These are phyloP conservation scores for Cataglyphis cursor DNA, from an alignment of 2,888 invertebrate genomes.

Conservation along the genomic window DNA sequence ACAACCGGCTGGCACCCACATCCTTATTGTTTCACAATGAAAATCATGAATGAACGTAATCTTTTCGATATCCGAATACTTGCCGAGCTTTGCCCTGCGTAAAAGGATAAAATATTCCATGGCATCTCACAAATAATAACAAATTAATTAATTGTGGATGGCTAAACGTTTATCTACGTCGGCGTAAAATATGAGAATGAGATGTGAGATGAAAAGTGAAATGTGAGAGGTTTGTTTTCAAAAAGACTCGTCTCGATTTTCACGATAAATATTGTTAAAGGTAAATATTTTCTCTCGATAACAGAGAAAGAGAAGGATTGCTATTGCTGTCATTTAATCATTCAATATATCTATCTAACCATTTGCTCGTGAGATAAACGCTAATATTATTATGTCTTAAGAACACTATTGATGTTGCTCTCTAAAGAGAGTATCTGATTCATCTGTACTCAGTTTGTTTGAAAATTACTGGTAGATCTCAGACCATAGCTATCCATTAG, in stretches of 20 bases:
- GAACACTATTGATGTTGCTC: not conserved
- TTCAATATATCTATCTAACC: not conserved
- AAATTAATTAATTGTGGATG: not conserved
- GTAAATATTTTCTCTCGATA: not conserved
- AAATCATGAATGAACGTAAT: conserved; percentile 80
- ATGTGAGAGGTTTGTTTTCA: not conserved
- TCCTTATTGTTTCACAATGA: conserved; percentile 75
- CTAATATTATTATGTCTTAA: not conserved
- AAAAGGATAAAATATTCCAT: not conserved
- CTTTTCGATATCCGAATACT: conserved; percentile 60
- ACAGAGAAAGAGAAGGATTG: not conserved
- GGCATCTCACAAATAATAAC: conserved; percentile 1
- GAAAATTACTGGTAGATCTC: not conserved
- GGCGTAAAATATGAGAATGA: not conserved
- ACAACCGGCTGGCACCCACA: conserved; percentile 48
- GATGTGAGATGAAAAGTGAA: not conserved
- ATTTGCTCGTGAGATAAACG: not conserved
- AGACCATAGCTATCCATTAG: conserved; percentile 7
- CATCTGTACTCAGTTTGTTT: not conserved
- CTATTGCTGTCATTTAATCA: not conserved
- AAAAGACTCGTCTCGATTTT: not conserved
- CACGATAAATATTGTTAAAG: not conserved
- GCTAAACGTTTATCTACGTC: not conserved
- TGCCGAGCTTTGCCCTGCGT: conserved; percentile 36
- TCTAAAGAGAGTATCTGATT: not conserved